These are phyloP conservation scores for Peromyscus attwateri DNA, from an alignment of 2,797 vertebrate genomes.

Conservation along the genomic window DNA sequence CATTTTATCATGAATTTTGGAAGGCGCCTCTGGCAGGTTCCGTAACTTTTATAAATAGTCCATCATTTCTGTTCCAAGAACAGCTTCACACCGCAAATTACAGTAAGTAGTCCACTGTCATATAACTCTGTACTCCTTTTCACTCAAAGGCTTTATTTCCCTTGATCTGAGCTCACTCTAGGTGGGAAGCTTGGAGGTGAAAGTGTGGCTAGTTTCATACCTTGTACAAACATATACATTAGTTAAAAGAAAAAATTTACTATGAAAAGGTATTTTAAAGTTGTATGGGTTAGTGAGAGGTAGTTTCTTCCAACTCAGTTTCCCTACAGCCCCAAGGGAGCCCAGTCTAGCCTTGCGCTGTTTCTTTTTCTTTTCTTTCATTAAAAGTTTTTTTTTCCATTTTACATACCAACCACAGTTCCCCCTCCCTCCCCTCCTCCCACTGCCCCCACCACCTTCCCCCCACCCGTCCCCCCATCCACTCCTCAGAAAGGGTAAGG, in stretches of 20 bases:
- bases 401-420: no score
- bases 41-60: constrained; percentile 33
- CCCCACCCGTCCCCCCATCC: no score
- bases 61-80: constrained; percentile 3
- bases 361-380: neutral
- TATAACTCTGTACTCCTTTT: neutral
- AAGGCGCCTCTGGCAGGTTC: neutral
- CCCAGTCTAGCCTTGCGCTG: neutral
- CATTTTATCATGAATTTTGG: constrained; percentile 9
- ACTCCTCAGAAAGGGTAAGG: no score
- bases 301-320: neutral
- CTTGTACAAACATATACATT: neutral
- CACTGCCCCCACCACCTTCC: no score
- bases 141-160: neutral
- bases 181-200: neutral
- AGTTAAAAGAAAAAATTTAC: neutral
- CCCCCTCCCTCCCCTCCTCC: no score
- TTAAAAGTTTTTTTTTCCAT: no score
- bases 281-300: neutral
- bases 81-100: constrained; percentile 6
- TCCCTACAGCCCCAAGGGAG: neutral
- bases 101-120: neutral
- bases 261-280: neutral
- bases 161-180: neutral
- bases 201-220: neutral